Conservation (phyloP, 2,888 invertebrate species). For the Neoscelio sp. region DNA sequence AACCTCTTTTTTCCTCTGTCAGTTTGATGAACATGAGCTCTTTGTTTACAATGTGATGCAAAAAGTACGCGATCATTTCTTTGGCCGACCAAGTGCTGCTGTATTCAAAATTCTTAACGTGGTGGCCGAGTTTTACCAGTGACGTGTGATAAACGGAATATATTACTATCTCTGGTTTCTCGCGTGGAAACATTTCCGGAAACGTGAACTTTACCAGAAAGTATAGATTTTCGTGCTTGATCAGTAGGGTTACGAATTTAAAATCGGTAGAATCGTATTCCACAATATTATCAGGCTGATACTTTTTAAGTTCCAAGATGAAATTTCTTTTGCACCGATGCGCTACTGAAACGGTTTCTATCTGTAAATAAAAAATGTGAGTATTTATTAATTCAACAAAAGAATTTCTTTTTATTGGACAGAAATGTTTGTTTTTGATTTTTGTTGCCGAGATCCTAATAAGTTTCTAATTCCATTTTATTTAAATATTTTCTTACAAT, state of each 20-base stretch:
- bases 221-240: conserved; percentile 82
- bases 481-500: no score
- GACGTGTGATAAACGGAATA: conserved; percentile 81
- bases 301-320: conserved; percentile 74
- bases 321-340: conserved; percentile 70
- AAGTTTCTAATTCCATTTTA: conserved; percentile 82
- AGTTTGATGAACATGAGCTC: conserved; percentile 70
- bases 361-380: conserved; percentile 70
- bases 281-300: conserved; percentile 79
- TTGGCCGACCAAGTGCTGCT: conserved; percentile 74
- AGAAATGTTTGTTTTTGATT: no score
- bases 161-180: conserved; percentile 84
- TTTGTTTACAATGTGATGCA: conserved; percentile 73
- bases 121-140: conserved; percentile 3
- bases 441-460: no score
- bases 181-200: conserved; percentile 84
- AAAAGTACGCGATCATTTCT: conserved; percentile 77
- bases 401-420: no score
- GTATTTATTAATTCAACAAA: no score
- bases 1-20: conserved; percentile 6
- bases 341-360: conserved; percentile 61
- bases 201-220: conserved; percentile 80
- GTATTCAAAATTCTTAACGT: conserved; percentile 77
- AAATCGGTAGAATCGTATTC: conserved; percentile 83
- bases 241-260: conserved; percentile 79